Evolutionary conservation across 2,888 invertebrate species (phyloP).

Genomic region (Orchestes rusci): DNA sequence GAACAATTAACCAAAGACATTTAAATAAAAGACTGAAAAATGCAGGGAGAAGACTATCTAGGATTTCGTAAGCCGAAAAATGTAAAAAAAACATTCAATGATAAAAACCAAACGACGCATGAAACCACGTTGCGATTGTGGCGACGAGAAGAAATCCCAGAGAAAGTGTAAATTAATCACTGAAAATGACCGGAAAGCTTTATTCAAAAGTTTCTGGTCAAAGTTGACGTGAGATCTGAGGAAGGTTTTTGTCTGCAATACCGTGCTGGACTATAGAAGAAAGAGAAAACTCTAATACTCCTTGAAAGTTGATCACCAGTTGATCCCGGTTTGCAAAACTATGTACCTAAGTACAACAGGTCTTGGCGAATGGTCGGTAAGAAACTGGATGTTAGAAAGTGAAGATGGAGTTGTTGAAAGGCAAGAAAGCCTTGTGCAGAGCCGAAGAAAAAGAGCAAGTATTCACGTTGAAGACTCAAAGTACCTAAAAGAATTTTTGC

Average conservation of each 20-base stretch:
- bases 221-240: slow-evolving; percentile 16
- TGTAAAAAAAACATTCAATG: slow-evolving; percentile 11
- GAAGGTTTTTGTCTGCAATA: slow-evolving; percentile 17
- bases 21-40: no score
- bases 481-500: slow-evolving; percentile 5
- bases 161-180: slow-evolving; percentile 4
- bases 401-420: slow-evolving; percentile 2
- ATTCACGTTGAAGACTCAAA: neutral
- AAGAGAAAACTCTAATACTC: slow-evolving; percentile 2
- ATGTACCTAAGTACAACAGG: slow-evolving; percentile 9
- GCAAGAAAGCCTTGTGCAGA: neutral
- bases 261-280: slow-evolving; percentile 3
- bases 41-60: slow-evolving; percentile 13
- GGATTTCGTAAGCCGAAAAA: slow-evolving; percentile 16
- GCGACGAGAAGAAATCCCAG: slow-evolving; percentile 4
- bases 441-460: neutral
- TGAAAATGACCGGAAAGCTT: slow-evolving; percentile 7
- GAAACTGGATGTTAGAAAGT: slow-evolving; percentile 5
- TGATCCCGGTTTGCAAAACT: no score
- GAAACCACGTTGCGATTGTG: slow-evolving; percentile 14
- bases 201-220: slow-evolving; percentile 15
- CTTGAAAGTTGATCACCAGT: slow-evolving; percentile 1
- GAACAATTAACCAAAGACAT: no score
- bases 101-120: slow-evolving; percentile 4
- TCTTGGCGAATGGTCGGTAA: slow-evolving; percentile 7